Base-by-base conservation (phyloP, 1,140 invertebrate genomes). In the Schlechtendalia chinensis region DNA sequence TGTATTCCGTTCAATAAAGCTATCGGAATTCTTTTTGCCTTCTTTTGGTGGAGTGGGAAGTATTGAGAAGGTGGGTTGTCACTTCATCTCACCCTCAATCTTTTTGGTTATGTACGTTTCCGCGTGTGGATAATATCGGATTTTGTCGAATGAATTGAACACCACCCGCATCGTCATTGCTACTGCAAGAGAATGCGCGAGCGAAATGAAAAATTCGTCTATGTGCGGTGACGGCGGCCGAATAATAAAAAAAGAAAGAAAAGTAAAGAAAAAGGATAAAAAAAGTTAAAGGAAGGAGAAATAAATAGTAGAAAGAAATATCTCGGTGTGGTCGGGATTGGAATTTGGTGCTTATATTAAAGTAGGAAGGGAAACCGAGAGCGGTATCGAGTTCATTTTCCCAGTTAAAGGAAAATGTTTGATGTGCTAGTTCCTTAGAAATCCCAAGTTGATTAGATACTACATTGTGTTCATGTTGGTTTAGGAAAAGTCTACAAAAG, bases 311-410 rank as follows among this genome's bases (percentile, higher is more conserved):
- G 14, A 59, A 58, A 45, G 45, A 45, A 77, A 79, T 39, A 79
- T 47, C 39, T 79, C 58, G 16, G 24, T 61, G 54, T 29, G 58
- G 39, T 59, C 17, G 16, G 56, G n/a, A 79, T 79, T 79, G 75
- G 75, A 79, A 79, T 79, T 79, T 22, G 59, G 75, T 47, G 39
- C 22, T 50, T 63, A 47, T 79, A 79, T 79, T 63, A 50, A 63
- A 77, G 56, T 1, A 19, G 19, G 53, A n/a, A 39, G 47, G 24
- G 4, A 69, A 54, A 54, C 47, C 17, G 24, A 12, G 16, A 4
- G 4, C 24, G 27, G 24, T 29, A 72, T 72, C 27, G 69, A 72
- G 69, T 72, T 72, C 50, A 72, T 72, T 54, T 72, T 72, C 17
- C n/a, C 69, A 53, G 47, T 72, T 54, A 54, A 72, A 72, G 54